Evolutionary conservation across 2,797 vertebrate species (phyloP), one percentile per base, ranked within the genome.

Genomic region (Phrynocephalus vlangalii): DNA sequence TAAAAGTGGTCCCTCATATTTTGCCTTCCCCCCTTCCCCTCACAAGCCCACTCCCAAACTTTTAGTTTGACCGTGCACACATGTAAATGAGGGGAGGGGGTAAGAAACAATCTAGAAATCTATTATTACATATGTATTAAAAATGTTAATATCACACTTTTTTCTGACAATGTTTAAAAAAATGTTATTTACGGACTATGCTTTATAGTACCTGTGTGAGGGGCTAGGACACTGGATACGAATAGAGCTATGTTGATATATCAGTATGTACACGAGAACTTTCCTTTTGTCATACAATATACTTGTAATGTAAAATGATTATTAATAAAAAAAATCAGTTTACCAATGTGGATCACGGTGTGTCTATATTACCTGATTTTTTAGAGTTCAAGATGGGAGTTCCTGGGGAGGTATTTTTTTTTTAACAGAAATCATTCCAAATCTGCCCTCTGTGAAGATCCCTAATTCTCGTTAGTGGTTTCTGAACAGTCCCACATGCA

Each of bases 141-240:
- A 38, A 96, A 95, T 97, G 96, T 97, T 97, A 96, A 96, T 97
- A 97, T 96, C 96, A 97, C 95, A 87, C 92, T 93, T 94, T 97
- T 96, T 97, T 96, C 93, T 91, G 91, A 95, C 95, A 93, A 93
- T 92, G 93, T 94, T 94, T 86, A 24, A 66, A 83, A 95, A 95
- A 93, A 95, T 93, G 92, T 96, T 96, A 96, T 97, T 97, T 96
- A 92, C 96, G 96, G 96, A 96, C 96, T 95, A 95, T 92, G 96
- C 96, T 97, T 97, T 96, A 96, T 97, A 97, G 96, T 97, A 96
- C 97, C 96, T 97, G 97, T 97, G 97, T 98, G 96, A 97, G 94
- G 96, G 94, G 95, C 96, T 97, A 97, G 97, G 96, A 98, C 97
- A 97, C 97, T 98, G 97, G 97, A 97, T 96, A 97, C 97, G 96